A percentile compares a stretch with the other conserved stretches of the same genome.
Evolutionary conservation across 2,888 invertebrate genomes (phyloP).

Genomic region (Loripinus fragilis): DNA sequence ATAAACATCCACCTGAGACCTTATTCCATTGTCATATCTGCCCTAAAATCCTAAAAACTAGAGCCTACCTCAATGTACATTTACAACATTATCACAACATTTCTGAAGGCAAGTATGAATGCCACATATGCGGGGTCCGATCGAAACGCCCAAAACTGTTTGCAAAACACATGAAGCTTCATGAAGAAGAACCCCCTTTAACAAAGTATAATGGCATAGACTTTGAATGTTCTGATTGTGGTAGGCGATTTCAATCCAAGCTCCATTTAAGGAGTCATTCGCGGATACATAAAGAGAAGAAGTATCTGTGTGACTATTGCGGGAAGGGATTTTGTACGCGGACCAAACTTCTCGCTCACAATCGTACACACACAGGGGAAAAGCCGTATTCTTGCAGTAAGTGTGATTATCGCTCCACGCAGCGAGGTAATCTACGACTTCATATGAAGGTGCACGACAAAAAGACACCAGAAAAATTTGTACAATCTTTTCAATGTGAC

Average conservation of each 20-base stretch:
- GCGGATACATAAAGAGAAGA: not conserved
- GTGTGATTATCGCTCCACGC: constrained; percentile 34
- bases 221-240: constrained; percentile 20
- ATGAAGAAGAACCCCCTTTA: not conserved
- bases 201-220: not conserved
- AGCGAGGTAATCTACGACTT: constrained; percentile 27
- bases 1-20: constrained; percentile 20
- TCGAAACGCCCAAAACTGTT: constrained; percentile 16
- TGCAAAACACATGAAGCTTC: constrained; percentile 28
- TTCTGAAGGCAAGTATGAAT: constrained; percentile 36
- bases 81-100: constrained; percentile 31
- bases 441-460: constrained; percentile 47
- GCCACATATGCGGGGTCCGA: constrained; percentile 32
- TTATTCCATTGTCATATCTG: constrained; percentile 37
- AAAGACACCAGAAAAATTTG: not conserved
- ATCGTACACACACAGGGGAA: constrained; percentile 37
- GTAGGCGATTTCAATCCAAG: not conserved
- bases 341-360: constrained; percentile 25
- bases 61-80: constrained; percentile 44
- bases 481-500: not conserved
- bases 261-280: not conserved
- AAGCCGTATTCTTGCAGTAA: constrained; percentile 31
- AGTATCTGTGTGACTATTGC: constrained; percentile 21
- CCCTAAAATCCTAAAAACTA: constrained; percentile 33
- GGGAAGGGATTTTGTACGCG: constrained; percentile 28